These are phyloP conservation scores for Colossoma macropomum DNA, from an alignment of 2,113 vertebrate genomes.

Conservation along the genomic window DNA sequence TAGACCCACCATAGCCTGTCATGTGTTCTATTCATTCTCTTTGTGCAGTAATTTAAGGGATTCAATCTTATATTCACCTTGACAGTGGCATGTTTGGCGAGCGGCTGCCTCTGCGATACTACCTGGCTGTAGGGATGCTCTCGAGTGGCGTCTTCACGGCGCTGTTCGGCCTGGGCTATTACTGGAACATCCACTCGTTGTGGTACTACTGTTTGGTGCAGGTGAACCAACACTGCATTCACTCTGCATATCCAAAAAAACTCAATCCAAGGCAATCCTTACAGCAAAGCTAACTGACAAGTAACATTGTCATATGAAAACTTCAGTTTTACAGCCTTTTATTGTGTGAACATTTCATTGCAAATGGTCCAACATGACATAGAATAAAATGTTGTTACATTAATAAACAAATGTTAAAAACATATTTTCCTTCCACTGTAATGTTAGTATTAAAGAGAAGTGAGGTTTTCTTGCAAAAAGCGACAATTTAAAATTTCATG, in stretches of 20 bases:
- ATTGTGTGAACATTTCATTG: too few species aligned
- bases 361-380: too few species aligned
- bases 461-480: background rate
- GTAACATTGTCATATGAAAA: too few species aligned
- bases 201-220: conserved; percentile 91
- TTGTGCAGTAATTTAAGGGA: too few species aligned
- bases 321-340: too few species aligned
- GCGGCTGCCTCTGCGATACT: conserved; percentile 93
- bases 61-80: background rate
- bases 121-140: conserved; percentile 90
- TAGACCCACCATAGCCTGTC: background rate
- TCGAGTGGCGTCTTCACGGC: conserved; percentile 88
- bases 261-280: background rate
- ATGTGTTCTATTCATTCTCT: background rate
- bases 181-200: conserved; percentile 89
- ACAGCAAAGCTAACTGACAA: too few species aligned
- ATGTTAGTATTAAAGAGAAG: background rate
- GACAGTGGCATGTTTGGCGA: conserved; percentile 93
- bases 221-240: conserved; percentile 70
- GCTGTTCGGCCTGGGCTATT: conserved; percentile 91
- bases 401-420: background rate
- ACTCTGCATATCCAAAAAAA: background rate
- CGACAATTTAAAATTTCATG: background rate
- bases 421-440: background rate
- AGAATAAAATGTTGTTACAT: background rate